Evolutionary conservation across 2,797 vertebrate genomes (phyloP), one percentile per base, ranked within the genome.

Genomic region (Diglossa cyanea): DNA sequence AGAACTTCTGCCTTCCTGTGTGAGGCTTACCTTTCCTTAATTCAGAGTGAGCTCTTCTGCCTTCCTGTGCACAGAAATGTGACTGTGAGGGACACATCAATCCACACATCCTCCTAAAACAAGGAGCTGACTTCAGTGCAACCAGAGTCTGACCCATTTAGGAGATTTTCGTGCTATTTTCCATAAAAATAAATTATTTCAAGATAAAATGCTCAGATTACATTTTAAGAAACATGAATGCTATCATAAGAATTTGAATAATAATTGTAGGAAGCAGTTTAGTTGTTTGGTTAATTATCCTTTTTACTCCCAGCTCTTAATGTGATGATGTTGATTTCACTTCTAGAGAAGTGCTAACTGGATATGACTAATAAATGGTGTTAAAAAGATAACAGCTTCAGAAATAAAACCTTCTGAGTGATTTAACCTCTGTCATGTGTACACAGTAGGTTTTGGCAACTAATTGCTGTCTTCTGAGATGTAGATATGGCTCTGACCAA

Each of bases 381-480:
- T 91, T 96, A 70, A 72, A 53, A 75, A 90, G 93, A 78, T 53
- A 95, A 82, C 90, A 93, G 88, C 51, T 82, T 95, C 91, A 93
- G 84, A 94, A 93, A 76, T 51, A 79, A 73, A 94, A 76, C 70
- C 91, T 96, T 92, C 88, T 5, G 37, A 94, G 90, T 30, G 91
- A 90, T 94, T 94, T 93, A 97, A 97, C 96, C 88, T 97, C 65
- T 94, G 86, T 84, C 94, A 79, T 93, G 84, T 73, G 50, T 39
- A 83, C 68, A 70, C 44, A 95, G 94, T 50, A 89, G 81, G 53
- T 94, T 89, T 93, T 91, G 94, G 91, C 79, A 79, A 74, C 50
- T 75, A 81, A 84, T 10, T 86, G 25, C n/a, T 93, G 21, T 84
- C 75, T 78, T 39, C 77, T 70, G 70, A 90, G 78, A 57, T 68